Conservation (phyloP, 1,140 invertebrate genomes). For the Leptoteleia sp. region DNA sequence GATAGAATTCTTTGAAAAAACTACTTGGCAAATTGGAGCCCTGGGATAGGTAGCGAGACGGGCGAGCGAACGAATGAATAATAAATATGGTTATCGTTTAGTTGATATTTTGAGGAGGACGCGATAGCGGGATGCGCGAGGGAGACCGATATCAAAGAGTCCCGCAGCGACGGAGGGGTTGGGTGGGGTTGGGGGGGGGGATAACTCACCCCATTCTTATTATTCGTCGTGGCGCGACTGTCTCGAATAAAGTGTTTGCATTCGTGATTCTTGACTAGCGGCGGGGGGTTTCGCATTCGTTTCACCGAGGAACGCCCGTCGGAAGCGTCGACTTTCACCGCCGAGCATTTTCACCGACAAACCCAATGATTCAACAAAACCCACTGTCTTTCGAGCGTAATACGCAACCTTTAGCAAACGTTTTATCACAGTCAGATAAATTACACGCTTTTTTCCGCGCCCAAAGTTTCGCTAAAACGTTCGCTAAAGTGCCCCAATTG, state of each 20-base stretch:
- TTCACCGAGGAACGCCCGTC: slow-evolving; percentile 43
- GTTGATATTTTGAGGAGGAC: slow-evolving; percentile 78
- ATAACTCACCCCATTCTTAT: slow-evolving; percentile 71
- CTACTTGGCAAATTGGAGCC: slow-evolving; percentile 78
- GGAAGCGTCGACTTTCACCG: slow-evolving; percentile 57
- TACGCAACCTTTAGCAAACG: slow-evolving; percentile 45
- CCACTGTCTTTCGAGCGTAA: slow-evolving; percentile 58
- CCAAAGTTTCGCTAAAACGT: slow-evolving; percentile 15
- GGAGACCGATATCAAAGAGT: slow-evolving; percentile 73
- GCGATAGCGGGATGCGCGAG: slow-evolving; percentile 61
- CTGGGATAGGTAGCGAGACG: slow-evolving; percentile 65
- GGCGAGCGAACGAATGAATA: slow-evolving; percentile 76
- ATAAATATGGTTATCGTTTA: slow-evolving; percentile 80
- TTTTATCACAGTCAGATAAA: slow-evolving; percentile 55
- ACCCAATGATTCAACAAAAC: slow-evolving; percentile 59
- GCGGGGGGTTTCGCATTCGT: slow-evolving; percentile 41
- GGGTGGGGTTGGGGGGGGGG: no score
- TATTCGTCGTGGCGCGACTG: slow-evolving; percentile 66
- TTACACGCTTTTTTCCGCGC: slow-evolving; percentile 47
- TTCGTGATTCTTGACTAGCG: slow-evolving; percentile 64
- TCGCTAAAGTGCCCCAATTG: slow-evolving; percentile 11
- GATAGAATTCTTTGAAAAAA: slow-evolving; percentile 77
- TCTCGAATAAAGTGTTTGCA: slow-evolving; percentile 70
- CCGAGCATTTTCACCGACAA: slow-evolving; percentile 53
- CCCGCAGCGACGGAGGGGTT: slow-evolving; percentile 58